Evolutionary conservation across 2,888 invertebrate genomes (phyloP).

Genomic region (Hirtodrosophila trivittata): DNA sequence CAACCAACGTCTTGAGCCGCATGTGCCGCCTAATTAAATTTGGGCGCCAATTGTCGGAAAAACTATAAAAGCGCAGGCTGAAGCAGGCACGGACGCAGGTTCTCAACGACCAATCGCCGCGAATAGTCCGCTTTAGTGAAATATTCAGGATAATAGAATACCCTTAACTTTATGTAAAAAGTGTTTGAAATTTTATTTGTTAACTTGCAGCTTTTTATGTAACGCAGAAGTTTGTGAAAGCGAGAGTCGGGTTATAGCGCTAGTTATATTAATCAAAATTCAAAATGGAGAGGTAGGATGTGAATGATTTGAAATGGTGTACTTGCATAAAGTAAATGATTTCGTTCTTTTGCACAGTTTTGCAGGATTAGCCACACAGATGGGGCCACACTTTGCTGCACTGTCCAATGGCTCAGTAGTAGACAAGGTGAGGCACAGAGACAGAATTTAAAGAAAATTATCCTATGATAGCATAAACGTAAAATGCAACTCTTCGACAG

Average conservation of each 20-base stretch:
- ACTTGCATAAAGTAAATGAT: not conserved
- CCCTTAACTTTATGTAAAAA: constrained; percentile 62
- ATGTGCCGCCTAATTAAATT: constrained; percentile 71
- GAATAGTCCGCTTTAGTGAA: constrained; percentile 78
- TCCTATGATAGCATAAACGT: not conserved
- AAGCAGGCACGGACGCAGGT: constrained; percentile 66
- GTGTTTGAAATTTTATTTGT: constrained; percentile 69
- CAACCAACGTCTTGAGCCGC: constrained; percentile 18
- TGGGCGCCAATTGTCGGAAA: constrained; percentile 30
- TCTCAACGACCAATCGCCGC: constrained; percentile 76
- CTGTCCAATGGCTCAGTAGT: constrained; percentile 90
- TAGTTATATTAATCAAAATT: constrained; percentile 28
- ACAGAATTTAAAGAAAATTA: not conserved
- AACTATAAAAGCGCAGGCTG: constrained; percentile 72
- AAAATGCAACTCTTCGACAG: constrained; percentile 44
- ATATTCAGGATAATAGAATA: constrained; percentile 52
- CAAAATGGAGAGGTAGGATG: constrained; percentile 78
- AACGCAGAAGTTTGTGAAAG: constrained; percentile 56
- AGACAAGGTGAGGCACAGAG: constrained; percentile 86
- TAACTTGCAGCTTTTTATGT: constrained; percentile 80
- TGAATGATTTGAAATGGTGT: not conserved
- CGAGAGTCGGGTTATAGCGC: constrained; percentile 69
- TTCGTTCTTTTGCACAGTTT: constrained; percentile 48
- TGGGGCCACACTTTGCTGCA: constrained; percentile 84
- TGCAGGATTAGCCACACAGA: constrained; percentile 60